These are phyloP conservation scores for Podarcis raffonei DNA, from an alignment of 2,113 vertebrate species.

Conservation along the genomic window DNA sequence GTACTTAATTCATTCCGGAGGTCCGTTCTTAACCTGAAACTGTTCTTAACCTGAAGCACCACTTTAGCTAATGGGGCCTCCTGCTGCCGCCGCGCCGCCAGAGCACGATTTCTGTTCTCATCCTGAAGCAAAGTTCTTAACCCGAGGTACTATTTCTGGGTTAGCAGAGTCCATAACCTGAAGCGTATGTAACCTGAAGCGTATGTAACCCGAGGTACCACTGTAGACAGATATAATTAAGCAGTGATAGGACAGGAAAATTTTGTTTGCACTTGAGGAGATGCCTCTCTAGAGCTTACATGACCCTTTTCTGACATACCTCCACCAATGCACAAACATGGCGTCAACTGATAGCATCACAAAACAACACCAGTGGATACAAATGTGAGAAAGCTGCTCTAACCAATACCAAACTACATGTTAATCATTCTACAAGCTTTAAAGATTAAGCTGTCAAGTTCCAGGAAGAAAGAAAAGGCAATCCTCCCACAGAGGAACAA, in stretches of 20 bases:
- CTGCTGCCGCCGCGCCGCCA: too few species aligned
- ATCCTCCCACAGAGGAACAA: neutral
- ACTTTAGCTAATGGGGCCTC: too few species aligned
- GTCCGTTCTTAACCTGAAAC: too few species aligned
- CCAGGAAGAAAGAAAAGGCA: neutral
- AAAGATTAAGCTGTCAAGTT: fast-evolving
- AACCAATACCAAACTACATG: neutral
- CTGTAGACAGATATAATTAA: too few species aligned
- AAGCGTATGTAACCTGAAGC: too few species aligned
- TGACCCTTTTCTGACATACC: neutral
- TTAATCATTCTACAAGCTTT: neutral
- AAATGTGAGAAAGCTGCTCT: neutral
- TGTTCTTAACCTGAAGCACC: too few species aligned
- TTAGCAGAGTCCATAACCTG: too few species aligned
- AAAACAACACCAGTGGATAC: neutral
- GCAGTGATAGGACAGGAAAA: neutral
- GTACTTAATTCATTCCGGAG: too few species aligned
- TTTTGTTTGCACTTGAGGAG: neutral
- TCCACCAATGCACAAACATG: neutral
- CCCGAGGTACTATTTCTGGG: too few species aligned
- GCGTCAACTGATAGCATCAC: neutral
- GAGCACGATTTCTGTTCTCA: too few species aligned
- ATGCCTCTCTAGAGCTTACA: neutral
- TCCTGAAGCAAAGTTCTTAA: too few species aligned
- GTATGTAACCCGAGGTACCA: too few species aligned